Evolutionary conservation across 1,140 invertebrate genomes (phyloP).

Genomic region (Hypothenemus hampei): DNA sequence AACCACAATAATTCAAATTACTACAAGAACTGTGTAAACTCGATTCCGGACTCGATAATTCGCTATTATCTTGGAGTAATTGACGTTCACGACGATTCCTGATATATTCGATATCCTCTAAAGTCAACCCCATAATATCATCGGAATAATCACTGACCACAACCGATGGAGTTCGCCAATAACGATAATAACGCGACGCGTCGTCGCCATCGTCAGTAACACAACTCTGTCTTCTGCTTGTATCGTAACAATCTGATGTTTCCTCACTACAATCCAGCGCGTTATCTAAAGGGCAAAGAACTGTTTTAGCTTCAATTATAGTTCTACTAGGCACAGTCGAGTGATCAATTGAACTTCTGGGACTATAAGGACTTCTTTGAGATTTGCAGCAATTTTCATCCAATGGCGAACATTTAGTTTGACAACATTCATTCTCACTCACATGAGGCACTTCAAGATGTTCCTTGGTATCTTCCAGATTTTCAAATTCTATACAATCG

Average conservation of each 20-base stretch:
- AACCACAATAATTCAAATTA: slow-evolving; percentile 54
- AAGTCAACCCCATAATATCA: slow-evolving; percentile 58
- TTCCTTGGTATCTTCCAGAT: background rate
- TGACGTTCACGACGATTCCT: slow-evolving; percentile 49
- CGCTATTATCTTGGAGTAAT: too few relatives aligned
- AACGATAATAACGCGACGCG: slow-evolving; percentile 47
- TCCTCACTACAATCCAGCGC: slow-evolving; percentile 39
- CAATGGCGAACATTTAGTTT: slow-evolving; percentile 29
- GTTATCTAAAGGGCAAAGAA: slow-evolving; percentile 35
- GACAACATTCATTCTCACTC: slow-evolving; percentile 35
- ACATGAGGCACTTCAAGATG: slow-evolving; percentile 36
- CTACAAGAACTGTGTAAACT: slow-evolving; percentile 62
- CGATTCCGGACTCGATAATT: slow-evolving; percentile 45
- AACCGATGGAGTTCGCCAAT: slow-evolving; percentile 72
- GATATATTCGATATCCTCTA: slow-evolving; percentile 63
- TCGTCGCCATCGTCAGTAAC: slow-evolving; percentile 48
- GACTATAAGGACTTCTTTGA: too few relatives aligned
- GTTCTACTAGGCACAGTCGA: slow-evolving; percentile 40
- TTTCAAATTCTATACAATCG: slow-evolving; percentile 23
- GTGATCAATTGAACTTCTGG: slow-evolving; percentile 38
- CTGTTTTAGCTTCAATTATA: slow-evolving; percentile 40
- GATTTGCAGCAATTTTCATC: slow-evolving; percentile 21
- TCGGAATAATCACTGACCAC: slow-evolving; percentile 81
- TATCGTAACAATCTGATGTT: slow-evolving; percentile 38
- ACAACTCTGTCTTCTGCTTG: slow-evolving; percentile 47